A percentile compares a stretch with the other conserved stretches of the same genome.
Conservation (phyloP, 2,113 vertebrate genomes). For the Papio anubis region DNA sequence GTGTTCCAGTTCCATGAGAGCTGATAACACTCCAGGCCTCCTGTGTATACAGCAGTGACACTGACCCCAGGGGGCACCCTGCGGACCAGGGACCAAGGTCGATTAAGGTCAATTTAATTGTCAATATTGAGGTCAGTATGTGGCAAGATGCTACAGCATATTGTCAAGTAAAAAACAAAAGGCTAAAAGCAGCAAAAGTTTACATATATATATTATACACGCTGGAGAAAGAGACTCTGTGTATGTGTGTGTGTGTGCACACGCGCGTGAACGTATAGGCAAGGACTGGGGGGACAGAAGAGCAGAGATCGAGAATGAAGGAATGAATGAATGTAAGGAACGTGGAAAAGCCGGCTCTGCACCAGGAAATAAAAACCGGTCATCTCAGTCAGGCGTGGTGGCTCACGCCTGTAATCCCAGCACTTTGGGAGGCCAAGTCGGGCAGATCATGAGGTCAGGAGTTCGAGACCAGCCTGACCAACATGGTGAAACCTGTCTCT, state of each 20-base stretch:
- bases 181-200: neutral
- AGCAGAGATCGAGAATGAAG: neutral
- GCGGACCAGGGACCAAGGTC: neutral
- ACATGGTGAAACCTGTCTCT: too few species aligned
- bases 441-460: too few species aligned
- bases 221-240: neutral
- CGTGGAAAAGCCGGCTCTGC: neutral
- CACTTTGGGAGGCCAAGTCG: too few species aligned
- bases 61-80: neutral
- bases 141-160: neutral
- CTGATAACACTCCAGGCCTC: neutral
- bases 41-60: accelerated
- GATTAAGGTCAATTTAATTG: too few species aligned
- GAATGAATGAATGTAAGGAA: neutral
- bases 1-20: neutral
- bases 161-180: neutral
- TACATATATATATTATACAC: neutral
- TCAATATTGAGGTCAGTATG: too few species aligned
- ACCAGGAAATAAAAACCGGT: neutral
- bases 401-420: too few species aligned
- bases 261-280: neutral
- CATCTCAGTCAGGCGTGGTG: neutral
- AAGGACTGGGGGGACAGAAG: too few species aligned
- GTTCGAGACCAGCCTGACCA: too few species aligned
- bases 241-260: accelerated